Evolutionary conservation across 1,140 invertebrate genomes (phyloP), one percentile per base, ranked within the genome.

Genomic region (Atta colombica): DNA sequence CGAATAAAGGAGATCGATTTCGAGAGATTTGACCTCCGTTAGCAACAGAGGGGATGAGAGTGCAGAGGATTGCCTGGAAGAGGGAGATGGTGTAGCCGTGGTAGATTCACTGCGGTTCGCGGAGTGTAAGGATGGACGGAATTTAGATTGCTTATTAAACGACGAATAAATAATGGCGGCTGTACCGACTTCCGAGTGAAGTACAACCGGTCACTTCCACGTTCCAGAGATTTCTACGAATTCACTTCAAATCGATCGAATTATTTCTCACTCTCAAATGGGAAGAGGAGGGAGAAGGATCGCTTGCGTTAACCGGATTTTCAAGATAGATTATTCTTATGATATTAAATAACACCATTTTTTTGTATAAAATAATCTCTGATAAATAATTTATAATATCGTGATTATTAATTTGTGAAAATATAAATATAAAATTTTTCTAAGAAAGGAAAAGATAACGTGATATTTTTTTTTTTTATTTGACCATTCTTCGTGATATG

Each of bases 111-210:
- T 78, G 89, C 66, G 82, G 31, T 71, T 84, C 77, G 90, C 92
- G 90, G 90, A 82, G 89, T 87, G 89, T 90, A 91, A 94, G 91
- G 93, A 93, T 92, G 92, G 92, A 94, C 92, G 94, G 94, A 94
- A 95, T 95, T 94, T 95, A 94, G 93, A 95, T 94, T 95, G 94
- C 94, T 95, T 94, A 94, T 95, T 94, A 94, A 94, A 93, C 92
- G 91, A 61, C 91, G 92, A 94, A 94, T 94, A 95, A 95, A 94
- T 94, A 95, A 94, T 86, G 89, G 53, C 82, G 53, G 68, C 35
- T 49, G 31, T 77, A 60, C 86, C 78, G 69, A 89, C 78, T 89
- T 69, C 51, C 69, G 65, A 81, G 55, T 84, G 28, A 84, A 84
- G 69, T 84, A 74, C 80, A 84, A 49, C 21, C 78, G 80, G 80